Evolutionary conservation across 2,113 vertebrate genomes (phyloP), one percentile per base, ranked within the genome.

Genomic region (Danionella cerebrum): DNA sequence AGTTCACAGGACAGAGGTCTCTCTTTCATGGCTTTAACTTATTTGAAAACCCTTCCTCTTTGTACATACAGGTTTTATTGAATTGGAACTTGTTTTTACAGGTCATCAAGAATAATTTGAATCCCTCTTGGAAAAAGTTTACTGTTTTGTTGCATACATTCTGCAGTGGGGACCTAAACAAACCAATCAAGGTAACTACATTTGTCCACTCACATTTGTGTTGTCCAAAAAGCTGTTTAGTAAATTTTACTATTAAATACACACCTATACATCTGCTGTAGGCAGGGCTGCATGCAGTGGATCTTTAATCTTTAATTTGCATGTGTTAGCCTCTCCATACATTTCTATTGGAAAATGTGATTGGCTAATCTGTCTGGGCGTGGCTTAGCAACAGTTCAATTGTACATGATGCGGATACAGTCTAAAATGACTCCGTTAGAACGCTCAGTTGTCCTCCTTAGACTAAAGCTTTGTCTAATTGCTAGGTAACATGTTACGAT

Each of bases 91-190:
- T 22, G 3, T 35, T 29, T 12, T 21, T 22, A 54, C 13, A 99
- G 94, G 93, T 98, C 64, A 87, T 99, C 79, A 96, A 95, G 86
- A 98, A 95, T 85, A 95, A 93, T 73, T 86, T 97, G 78, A 96
- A 85, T 80, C 91, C 94, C 1, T 83, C 69, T 22, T 98, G 95
- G 93, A 94, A 84, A 69, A 91, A 87, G 73, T 94, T 96, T 76
- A 80, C 78, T 1, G 85, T 97, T 70, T 84, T 92, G 41, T 80
- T 97, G 68, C 92, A 97, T 76, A 93, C 90, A 0, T 93, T 97
- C 78, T 98, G 94, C 83, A 78, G 76, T 69, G 87, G 90, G 10
- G 88, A 97, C 72, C 71, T 92, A 35, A 89, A 85, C 54, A 89
- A 81, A 51, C 84, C 87, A 1, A 77, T 98, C 22, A 95, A 97